phyloP scores from a whole-genome alignment of 2,113 vertebrate genomes.

The Gobio gobio region DNA sequence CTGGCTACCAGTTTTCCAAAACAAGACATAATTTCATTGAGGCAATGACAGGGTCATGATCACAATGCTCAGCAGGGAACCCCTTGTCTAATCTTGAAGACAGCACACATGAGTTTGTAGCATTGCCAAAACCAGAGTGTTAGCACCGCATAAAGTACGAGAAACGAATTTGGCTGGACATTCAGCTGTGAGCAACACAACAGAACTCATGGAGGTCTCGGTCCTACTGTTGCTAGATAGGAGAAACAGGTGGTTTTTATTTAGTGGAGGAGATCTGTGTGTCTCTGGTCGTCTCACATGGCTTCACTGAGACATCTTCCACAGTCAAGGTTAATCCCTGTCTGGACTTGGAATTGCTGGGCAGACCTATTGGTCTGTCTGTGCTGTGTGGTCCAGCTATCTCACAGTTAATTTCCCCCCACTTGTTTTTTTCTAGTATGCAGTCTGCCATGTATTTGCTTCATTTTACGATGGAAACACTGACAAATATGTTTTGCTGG shows the following conservation, averaged over 20 bases:
- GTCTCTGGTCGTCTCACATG: slow-evolving; percentile 19
- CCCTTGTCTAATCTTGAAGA: slow-evolving; percentile 8
- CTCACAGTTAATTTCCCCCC: slow-evolving; percentile 49
- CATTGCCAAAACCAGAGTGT: slow-evolving; percentile 31
- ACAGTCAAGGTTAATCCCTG: slow-evolving; percentile 13
- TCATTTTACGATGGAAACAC: slow-evolving; percentile 63
- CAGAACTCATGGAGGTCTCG: background rate
- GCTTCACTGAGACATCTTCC: slow-evolving; percentile 8
- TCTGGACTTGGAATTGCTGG: slow-evolving; percentile 13
- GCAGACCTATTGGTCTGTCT: slow-evolving; percentile 11
- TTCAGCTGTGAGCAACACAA: background rate
- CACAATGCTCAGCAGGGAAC: slow-evolving; percentile 20
- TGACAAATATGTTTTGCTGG: slow-evolving; percentile 64
- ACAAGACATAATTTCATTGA: slow-evolving; percentile 26
- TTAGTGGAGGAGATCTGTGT: slow-evolving; percentile 1
- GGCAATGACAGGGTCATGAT: slow-evolving; percentile 26
- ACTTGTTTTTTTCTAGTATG: slow-evolving; percentile 41
- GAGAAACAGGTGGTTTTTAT: slow-evolving; percentile 46
- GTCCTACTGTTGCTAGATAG: slow-evolving; percentile 12
- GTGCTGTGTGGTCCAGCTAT: slow-evolving; percentile 34
- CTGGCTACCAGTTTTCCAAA: slow-evolving; percentile 11
- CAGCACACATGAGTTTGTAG: background rate
- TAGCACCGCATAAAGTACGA: slow-evolving; percentile 8
- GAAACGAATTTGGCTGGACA: slow-evolving; percentile 26
- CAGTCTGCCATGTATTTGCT: slow-evolving; percentile 59